phyloP scores from a whole-genome alignment of 2,113 vertebrate genomes.

The Fregata magnificens region DNA sequence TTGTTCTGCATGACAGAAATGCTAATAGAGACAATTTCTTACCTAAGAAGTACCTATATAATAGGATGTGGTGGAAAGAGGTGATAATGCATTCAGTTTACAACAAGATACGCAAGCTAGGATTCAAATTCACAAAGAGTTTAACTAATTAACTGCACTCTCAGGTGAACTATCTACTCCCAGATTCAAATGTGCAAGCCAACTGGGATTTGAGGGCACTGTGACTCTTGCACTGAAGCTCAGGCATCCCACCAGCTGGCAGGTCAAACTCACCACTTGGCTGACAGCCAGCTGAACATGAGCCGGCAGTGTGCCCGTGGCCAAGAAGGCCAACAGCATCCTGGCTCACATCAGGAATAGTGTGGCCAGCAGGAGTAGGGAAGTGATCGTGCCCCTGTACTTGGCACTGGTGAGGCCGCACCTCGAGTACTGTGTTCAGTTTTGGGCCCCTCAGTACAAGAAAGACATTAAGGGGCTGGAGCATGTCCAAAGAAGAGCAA shows the following conservation, averaged over 20 bases:
- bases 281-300: neutral
- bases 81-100: neutral
- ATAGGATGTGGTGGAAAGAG: neutral
- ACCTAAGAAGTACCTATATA: neutral
- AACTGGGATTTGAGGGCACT: neutral
- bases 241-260: neutral
- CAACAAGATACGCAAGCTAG: neutral
- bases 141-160: neutral
- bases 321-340: neutral
- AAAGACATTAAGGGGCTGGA: neutral
- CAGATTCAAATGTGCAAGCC: neutral
- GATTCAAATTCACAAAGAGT: neutral
- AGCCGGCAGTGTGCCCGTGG: neutral
- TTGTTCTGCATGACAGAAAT: conserved; percentile 36
- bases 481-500: neutral
- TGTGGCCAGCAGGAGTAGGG: neutral
- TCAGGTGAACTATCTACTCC: neutral
- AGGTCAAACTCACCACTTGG: neutral
- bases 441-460: neutral
- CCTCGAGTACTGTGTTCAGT: neutral
- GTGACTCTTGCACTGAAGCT: neutral
- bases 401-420: neutral
- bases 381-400: fast-evolving
- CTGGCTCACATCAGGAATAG: neutral
- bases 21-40: conserved; percentile 17